Base-by-base conservation (phyloP, 2,113 vertebrate genomes). In the Shinisaurus crocodilurus region DNA sequence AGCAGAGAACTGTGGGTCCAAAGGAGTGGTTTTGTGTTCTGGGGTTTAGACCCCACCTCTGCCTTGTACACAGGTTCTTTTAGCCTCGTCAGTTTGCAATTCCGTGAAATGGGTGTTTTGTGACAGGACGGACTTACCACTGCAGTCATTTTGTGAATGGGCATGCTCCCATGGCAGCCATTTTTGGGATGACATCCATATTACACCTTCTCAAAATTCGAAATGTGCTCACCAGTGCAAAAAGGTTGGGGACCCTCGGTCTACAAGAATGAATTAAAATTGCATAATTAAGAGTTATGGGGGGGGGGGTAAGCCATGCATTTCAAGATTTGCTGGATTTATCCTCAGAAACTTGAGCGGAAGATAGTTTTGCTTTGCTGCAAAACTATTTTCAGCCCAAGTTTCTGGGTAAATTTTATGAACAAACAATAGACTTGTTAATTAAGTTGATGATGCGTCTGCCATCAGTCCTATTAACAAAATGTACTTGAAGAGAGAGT, bases 351-450 rank as follows among this genome's bases (percentile, higher is more conserved):
- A 43, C 15, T 43, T 67, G 15, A 65, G 27, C 3, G 29, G 63
- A 27, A 43, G 48, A 65, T 43, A 32, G 82, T 63, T 83, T 65
- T 83, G 12, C 63, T 43, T 29, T 83, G 37, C 25, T 83, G 25
- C n/a, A 6, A 45, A 89, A 27, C 5, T 37, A 90, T 69, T 72
- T 0, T 40, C 27, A 12, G 69, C 18, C 89, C 82, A 45, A 76
- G 45, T 74, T 13, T 91, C 86, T 32, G 63, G 40, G 89, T 75
- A n/a, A 82, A 86, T 92, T 92, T 29, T 32, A 57, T 76, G 90
- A 90, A 15, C 8, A 95, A 85, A 12, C 25, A 72, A 86, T 86
- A 65, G 70, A 90, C 82, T 77, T 85, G 3, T 79, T 87, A 90
- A 16, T 88, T 76, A 67, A 0, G 1, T 20, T 93, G 75, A 86